Base-by-base conservation (phyloP, 2,888 invertebrate genomes). In the Orthosia incerta region DNA sequence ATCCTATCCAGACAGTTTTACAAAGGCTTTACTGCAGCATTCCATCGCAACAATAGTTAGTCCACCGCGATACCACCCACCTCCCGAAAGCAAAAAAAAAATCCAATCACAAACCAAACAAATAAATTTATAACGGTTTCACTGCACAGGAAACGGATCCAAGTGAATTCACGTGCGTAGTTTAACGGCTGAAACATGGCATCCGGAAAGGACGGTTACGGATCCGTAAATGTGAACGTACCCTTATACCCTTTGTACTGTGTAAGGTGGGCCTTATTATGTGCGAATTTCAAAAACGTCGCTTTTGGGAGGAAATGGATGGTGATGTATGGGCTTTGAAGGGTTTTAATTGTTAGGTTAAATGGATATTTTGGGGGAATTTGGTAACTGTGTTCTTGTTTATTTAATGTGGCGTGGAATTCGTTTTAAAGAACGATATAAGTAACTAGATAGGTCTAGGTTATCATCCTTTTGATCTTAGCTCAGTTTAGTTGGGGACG, bases 181-280 rank as follows among this genome's bases (percentile, higher is more conserved):
- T 86, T 93, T 93, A 93, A 91, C 92, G 90, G 89, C 90, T 91
- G 90, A 93, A 93, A 93, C 92, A 93, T 91, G 92, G 94, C 90
- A 89, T 85, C 92, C 94, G 94, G 94, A 93, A 92, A 91, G 91
- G 93, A 91, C 89, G 86, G 89, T 88, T 86, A 89, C 89, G 79
- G 83, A 62, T 80, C 75, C 79, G 87, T 83, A 76, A 77, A 80
- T 79, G 84, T 85, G 87, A 89, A 71, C 69, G 64, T 57, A 83
- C 87, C 74, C 74, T 74, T 76, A 56, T 18, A 51, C 77, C 87
- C 84, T 87, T 85, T 84, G 86, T 77, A 60, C 60, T 76, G 74
- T 86, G 83, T 51, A 56, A 57, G 77, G 80, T 80, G 57, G 13
- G 83, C 90, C 85, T 84, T 89, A 88, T 89, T 88, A 87, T 88